Base-by-base conservation (phyloP, 2,888 invertebrate genomes). In the Caenorhabditis becei region DNA sequence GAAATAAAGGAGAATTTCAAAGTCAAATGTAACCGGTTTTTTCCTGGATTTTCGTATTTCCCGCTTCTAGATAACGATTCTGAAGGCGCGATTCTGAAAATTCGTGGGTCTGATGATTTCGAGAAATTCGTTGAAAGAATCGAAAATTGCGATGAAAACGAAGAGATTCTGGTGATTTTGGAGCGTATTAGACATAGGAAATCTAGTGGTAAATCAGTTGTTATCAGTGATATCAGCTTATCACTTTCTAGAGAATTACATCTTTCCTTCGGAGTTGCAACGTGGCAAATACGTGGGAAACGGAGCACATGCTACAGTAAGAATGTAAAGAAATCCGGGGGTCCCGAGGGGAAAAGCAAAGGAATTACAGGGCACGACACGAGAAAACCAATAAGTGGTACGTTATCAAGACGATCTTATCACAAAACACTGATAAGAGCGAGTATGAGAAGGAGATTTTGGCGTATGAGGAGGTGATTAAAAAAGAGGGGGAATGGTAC, bases 321-420 rank as follows among this genome's bases (percentile, higher is more conserved):
- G 66, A 56, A 72, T 78, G 78, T 78, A 18, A 63, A 41, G 2
- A 2, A 1, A 11, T 23, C 10, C 11, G 1, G n/a, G 41, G 1
- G n/a, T n/a, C 24, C 24, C 14, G 7, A 1, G 5, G 11, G 8
- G 5, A 16, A 35, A n/a, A 28, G 14, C 7, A 8, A 14, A 24
- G 18, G 3, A 37, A 61, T 28, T 66, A 44, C 28, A 79, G 79
- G 72, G 79, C 54, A 14, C 62, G 23, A 14, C 79, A 79, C 41
- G 66, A 67, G 28, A 37, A 66, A 67, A 54, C 79, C n/a, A 20
- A 72, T 11, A 72, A 79, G 61, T 79, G 72, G 71, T 79, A 79
- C 51, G 79, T 79, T 28, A 79, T 79, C 47, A 79, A 79, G 32
- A 72, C 79, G 62, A 72, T 72, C n/a, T 1, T 72, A 4, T 79